Percentiles rank a stretch among this genome's conserved stretches.
phyloP scores from a whole-genome alignment of 2,113 vertebrate genomes.

The Sinocyclocheilus maitianheensis region DNA sequence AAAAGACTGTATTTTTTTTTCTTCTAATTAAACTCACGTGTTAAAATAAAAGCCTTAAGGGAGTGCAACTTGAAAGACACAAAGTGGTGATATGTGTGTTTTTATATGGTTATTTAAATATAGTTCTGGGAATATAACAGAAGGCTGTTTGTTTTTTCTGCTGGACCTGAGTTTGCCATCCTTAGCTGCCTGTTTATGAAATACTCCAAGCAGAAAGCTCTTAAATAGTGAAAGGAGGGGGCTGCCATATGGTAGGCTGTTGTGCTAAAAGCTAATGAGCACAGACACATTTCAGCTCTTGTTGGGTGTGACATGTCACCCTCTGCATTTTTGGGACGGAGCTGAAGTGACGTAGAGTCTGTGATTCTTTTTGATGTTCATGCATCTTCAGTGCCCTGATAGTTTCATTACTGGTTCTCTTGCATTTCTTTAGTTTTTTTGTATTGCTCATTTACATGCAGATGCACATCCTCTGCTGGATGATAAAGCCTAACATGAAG shows the following conservation, averaged over 20 bases:
- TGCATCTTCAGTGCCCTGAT: conserved; percentile 13
- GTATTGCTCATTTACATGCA: conserved; percentile 5
- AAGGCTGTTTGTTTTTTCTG: conserved; percentile 41
- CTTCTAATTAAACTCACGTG: neutral
- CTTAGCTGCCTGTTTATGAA: conserved; percentile 57
- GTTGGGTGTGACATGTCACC: conserved; percentile 82
- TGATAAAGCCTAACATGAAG: neutral
- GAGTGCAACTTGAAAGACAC: conserved; percentile 1
- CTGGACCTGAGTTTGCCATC: conserved; percentile 26
- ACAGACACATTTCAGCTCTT: conserved; percentile 83
- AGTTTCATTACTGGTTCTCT: neutral
- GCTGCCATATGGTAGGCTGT: conserved; percentile 82
- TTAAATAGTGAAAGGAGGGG: conserved; percentile 85
- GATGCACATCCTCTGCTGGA: neutral
- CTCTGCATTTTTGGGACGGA: conserved; percentile 64
- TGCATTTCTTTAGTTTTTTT: neutral
- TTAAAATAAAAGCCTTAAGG: neutral
- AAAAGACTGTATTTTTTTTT: neutral
- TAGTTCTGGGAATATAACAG: conserved; percentile 46
- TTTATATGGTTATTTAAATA: conserved; percentile 45
- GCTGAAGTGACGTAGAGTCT: conserved; percentile 59
- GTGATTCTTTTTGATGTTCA: conserved; percentile 14
- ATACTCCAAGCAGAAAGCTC: conserved; percentile 71
- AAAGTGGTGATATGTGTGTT: conserved; percentile 20
- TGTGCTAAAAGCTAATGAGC: conserved; percentile 87